Evolutionary conservation across 2,888 invertebrate species (phyloP), one percentile per base, ranked within the genome.

Genomic region (Antheraea assamensis): DNA sequence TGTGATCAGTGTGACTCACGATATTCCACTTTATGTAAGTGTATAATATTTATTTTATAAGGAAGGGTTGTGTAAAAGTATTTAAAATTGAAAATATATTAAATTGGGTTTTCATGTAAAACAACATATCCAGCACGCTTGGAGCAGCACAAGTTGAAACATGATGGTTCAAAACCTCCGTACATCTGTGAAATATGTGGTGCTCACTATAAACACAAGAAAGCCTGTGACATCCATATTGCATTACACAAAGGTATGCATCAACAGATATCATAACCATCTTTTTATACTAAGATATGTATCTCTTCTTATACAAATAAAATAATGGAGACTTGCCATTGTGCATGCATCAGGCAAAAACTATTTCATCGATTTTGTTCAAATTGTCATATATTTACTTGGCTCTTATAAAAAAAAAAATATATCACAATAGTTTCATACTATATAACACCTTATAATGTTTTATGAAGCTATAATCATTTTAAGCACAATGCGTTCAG

Each of bases 191-290:
- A 95, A 81, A 92, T 95, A 78, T 96, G 96, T 83, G 96, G 96
- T 17, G 95, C 95, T 35, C 95, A 95, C 76, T 96, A 96, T 88
- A 96, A 96, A 78, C 96, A 96, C 87, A 96, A 96, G 83, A 92
- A 95, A 7, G 96, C 96, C 64, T 93, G 96, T 76, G 95, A 96
- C 80, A 95, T 95, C 80, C 96, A 96, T 81, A 93, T 96, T 52
- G 95, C 95, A 19, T 87, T 96, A 86, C 96, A 96, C 76, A 93
- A 94, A 86, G 95, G 95, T 91, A 85, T 74, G 15, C 17, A 30
- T 3, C 5, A 30, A 17, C 27, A 27, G 21, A 55, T 55, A n/a
- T 3, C n/a, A 21, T 55, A 3, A 21, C 1, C 21, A 1, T 55
- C 19, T 55, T 2, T 52, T 52, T 19, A 21, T 52, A 19, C 4